These are phyloP conservation scores for Carlito syrichta DNA, from an alignment of 2,113 vertebrate species.

Conservation along the genomic window DNA sequence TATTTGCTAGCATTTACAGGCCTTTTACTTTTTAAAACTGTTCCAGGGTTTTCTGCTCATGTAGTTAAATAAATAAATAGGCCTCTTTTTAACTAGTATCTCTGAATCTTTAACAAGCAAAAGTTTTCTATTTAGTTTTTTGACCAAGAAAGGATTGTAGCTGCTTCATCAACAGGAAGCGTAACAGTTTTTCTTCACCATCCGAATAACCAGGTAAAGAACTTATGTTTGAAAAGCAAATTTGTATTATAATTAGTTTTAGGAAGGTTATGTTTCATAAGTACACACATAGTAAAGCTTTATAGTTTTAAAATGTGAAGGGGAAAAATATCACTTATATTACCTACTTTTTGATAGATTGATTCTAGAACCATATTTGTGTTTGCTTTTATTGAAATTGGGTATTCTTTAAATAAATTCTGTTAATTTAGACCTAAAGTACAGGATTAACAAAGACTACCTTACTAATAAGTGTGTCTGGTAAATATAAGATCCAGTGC, in stretches of 20 bases:
- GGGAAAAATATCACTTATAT: not conserved
- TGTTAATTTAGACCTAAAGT: not conserved
- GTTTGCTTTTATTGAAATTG: not conserved
- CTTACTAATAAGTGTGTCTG: not conserved
- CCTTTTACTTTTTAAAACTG: constrained; percentile 15
- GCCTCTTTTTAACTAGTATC: not conserved
- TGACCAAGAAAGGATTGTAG: constrained; percentile 94
- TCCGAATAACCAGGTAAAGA: constrained; percentile 89
- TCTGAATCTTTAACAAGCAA: not conserved
- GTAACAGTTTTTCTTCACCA: constrained; percentile 92
- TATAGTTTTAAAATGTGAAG: not conserved
- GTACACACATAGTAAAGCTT: not conserved
- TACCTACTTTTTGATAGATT: not conserved
- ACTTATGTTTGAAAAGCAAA: not conserved
- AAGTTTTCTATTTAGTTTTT: constrained; percentile 87
- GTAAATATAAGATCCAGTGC: not conserved
- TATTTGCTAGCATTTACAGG: not conserved
- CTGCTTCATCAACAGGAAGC: constrained; percentile 92
- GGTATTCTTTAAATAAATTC: not conserved
- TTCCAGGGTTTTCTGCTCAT: not conserved
- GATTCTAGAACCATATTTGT: not conserved
- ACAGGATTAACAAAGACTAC: not conserved
- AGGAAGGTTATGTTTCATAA: not conserved
- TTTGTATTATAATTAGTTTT: constrained; percentile 35
- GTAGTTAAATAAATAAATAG: constrained; percentile 1